Percentiles rank a stretch among this genome's conserved stretches.
Conservation (phyloP, 2,797 vertebrate species). For the Eulemur albifrons region DNA sequence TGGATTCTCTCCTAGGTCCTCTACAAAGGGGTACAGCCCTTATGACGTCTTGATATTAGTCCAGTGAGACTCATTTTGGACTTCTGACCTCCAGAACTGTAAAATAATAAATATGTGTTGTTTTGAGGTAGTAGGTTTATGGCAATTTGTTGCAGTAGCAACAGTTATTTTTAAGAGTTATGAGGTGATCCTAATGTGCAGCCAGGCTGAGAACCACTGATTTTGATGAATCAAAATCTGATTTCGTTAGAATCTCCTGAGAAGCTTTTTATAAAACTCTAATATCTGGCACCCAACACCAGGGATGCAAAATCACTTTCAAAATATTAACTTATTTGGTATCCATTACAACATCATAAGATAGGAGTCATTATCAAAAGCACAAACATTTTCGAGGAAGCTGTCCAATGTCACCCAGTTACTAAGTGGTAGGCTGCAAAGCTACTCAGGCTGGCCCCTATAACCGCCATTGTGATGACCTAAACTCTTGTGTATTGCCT, state of each 20-base stretch:
- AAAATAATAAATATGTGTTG: not conserved
- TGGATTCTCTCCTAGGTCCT: not conserved
- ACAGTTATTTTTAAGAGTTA: not conserved
- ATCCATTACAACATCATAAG: not conserved
- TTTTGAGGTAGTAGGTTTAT: not conserved
- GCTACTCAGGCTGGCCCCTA: rapidly evolving
- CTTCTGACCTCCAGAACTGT: not conserved
- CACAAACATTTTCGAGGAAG: not conserved
- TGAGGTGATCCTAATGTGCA: not conserved
- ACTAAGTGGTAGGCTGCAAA: not conserved
- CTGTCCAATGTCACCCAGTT: not conserved
- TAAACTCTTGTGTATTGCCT: not conserved
- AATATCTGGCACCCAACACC: not conserved
- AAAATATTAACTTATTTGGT: not conserved
- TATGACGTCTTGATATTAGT: not conserved
- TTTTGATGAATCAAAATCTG: not conserved
- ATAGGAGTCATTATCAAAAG: not conserved
- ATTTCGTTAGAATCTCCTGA: not conserved
- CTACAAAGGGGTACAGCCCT: not conserved
- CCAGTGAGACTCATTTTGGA: not conserved
- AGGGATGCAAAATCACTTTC: not conserved
- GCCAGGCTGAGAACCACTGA: not conserved
- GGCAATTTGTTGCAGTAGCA: not conserved
- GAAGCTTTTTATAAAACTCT: not conserved
- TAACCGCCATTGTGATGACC: not conserved